These are phyloP conservation scores for Papilio polytes DNA, from an alignment of 1,140 invertebrate species.

Conservation along the genomic window DNA sequence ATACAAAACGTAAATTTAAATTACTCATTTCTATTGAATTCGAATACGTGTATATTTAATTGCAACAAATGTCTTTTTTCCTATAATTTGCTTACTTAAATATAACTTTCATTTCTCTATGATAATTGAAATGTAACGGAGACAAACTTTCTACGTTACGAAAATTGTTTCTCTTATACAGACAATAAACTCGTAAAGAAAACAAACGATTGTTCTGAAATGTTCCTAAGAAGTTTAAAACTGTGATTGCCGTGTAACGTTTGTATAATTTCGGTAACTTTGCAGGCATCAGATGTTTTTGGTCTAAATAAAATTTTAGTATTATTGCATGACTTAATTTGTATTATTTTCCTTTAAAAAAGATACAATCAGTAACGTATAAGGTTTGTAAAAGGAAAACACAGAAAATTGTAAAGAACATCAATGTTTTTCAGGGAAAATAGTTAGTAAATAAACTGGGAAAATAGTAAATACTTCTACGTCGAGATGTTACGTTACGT, in stretches of 20 bases:
- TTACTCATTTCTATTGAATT: no score
- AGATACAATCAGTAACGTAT: not conserved
- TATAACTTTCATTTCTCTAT: not conserved
- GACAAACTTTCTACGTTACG: slow-evolving; percentile 6
- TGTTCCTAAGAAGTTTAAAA: slow-evolving; percentile 24
- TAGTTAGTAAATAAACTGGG: no score
- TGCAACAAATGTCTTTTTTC: not conserved
- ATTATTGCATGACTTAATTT: slow-evolving; percentile 5
- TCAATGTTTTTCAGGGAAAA: no score
- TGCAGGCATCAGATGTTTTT: slow-evolving; percentile 14
- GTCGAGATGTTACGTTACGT: no score
- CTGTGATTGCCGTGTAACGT: slow-evolving; percentile 2
- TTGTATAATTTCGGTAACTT: slow-evolving; percentile 21
- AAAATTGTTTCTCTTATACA: slow-evolving; percentile 15
- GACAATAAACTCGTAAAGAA: slow-evolving; percentile 12
- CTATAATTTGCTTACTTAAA: not conserved
- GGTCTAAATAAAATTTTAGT: slow-evolving; percentile 21
- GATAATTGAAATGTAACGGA: not conserved
- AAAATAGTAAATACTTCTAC: no score
- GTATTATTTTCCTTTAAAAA: not conserved
- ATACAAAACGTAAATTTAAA: no score
- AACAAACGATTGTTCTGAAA: slow-evolving; percentile 10
- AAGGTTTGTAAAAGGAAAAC: no score
- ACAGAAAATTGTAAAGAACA: no score
- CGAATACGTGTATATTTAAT: no score